These are phyloP conservation scores for Drosophila erecta DNA, from an alignment of 1,140 invertebrate species.

Conservation along the genomic window DNA sequence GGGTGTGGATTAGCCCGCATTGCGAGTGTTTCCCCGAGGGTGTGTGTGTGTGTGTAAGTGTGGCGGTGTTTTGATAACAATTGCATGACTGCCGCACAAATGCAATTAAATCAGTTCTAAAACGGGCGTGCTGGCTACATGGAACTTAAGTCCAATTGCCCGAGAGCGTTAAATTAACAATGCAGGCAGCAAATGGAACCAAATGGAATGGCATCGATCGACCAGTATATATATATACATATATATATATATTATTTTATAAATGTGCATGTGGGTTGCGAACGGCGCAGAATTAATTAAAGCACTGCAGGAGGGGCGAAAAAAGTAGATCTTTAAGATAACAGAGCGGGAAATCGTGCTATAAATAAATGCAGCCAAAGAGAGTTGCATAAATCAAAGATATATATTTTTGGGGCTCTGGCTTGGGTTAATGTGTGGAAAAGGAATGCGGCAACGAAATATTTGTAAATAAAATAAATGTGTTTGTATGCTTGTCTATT, in stretches of 20 bases:
- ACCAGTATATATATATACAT: neutral
- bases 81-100: constrained; percentile 71
- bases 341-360: constrained; percentile 27
- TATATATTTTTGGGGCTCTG: constrained; percentile 10
- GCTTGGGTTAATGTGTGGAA: neutral
- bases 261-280: constrained; percentile 54
- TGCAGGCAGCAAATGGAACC: constrained; percentile 46
- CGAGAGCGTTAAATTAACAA: constrained; percentile 51
- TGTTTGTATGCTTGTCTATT: no score
- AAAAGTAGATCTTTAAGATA: constrained; percentile 61
- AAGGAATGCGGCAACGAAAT: no score
- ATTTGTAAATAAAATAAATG: neutral
- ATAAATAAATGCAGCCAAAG: constrained; percentile 36
- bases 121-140: constrained; percentile 55
- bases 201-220: constrained; percentile 35
- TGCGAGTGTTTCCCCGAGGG: constrained; percentile 19
- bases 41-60: constrained; percentile 17
- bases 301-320: constrained; percentile 33
- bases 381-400: constrained; percentile 36
- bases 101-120: constrained; percentile 80
- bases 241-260: constrained; percentile 2
- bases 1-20: constrained; percentile 71
- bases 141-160: constrained; percentile 55
- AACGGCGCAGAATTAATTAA: constrained; percentile 69
- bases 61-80: constrained; percentile 68